Percentiles rank a stretch among this genome's conserved stretches.
Conservation (phyloP, 2,113 vertebrate species). For the Falcunculus frontatus region DNA sequence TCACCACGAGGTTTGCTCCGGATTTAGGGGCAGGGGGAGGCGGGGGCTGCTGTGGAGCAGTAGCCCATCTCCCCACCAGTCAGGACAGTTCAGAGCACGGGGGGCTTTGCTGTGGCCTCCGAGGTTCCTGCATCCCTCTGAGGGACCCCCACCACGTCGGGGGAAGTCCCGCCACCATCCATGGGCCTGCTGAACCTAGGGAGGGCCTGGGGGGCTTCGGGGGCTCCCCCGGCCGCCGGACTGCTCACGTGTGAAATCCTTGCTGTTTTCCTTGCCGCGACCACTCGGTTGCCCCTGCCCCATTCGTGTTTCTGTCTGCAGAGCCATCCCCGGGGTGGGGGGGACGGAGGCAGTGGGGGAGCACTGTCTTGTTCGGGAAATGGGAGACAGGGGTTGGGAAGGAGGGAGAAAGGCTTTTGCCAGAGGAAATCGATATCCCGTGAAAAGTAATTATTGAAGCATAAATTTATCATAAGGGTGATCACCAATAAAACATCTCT, state of each 20-base stretch:
- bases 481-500: slow-evolving; percentile 76
- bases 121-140: background rate
- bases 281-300: background rate
- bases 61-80: background rate
- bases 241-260: background rate
- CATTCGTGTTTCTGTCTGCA: background rate
- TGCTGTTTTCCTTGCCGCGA: rapidly evolving
- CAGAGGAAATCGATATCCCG: slow-evolving; percentile 65
- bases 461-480: slow-evolving; percentile 78
- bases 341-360: background rate
- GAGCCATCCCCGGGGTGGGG: rapidly evolving
- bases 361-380: background rate
- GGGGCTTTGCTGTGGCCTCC: rapidly evolving
- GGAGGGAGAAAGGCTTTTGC: slow-evolving; percentile 40
- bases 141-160: background rate
- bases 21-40: background rate
- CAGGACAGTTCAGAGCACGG: background rate
- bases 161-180: too few species aligned
- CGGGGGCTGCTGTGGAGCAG: rapidly evolving
- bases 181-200: rapidly evolving
- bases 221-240: rapidly evolving
- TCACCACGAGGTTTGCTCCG: background rate
- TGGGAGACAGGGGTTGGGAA: background rate
- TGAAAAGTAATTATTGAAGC: slow-evolving; percentile 75
- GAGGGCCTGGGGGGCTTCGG: too few species aligned